These are phyloP conservation scores for Nymphalis io DNA, from an alignment of 1,140 invertebrate species.

Conservation along the genomic window DNA sequence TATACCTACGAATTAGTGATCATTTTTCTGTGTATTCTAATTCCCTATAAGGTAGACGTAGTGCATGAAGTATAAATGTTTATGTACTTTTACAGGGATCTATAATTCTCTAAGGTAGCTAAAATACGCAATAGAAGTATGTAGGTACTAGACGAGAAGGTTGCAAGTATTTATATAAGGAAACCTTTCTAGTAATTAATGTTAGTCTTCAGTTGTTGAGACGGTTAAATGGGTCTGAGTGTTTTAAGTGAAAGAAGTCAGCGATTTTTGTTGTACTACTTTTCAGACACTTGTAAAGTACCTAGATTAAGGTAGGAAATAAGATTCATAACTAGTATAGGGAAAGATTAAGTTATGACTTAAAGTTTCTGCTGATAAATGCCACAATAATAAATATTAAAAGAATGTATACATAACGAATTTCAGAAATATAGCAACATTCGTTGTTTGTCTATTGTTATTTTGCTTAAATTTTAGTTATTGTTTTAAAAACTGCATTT, in stretches of 20 bases:
- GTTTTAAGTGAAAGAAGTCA: conserved; percentile 38
- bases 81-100: conserved; percentile 12
- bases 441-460: no score
- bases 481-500: not conserved
- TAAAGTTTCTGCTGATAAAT: no score
- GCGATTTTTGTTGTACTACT: conserved; percentile 15
- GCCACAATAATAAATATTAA: no score
- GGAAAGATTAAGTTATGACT: no score
- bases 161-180: conserved; percentile 39
- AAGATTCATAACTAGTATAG: no score
- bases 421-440: no score
- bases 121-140: conserved; percentile 22
- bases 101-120: conserved; percentile 8
- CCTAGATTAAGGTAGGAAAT: not conserved
- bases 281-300: not conserved
- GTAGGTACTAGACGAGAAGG: conserved; percentile 41
- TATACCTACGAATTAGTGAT: not conserved
- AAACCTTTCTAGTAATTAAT: conserved; percentile 54
- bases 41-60: not conserved
- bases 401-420: no score
- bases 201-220: conserved; percentile 50
- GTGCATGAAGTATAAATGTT: conserved; percentile 6
- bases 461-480: not conserved
- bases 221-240: conserved; percentile 59
- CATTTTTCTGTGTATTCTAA: not conserved